These are phyloP conservation scores for Athene cunicularia DNA, from an alignment of 2,113 vertebrate species.

Conservation along the genomic window DNA sequence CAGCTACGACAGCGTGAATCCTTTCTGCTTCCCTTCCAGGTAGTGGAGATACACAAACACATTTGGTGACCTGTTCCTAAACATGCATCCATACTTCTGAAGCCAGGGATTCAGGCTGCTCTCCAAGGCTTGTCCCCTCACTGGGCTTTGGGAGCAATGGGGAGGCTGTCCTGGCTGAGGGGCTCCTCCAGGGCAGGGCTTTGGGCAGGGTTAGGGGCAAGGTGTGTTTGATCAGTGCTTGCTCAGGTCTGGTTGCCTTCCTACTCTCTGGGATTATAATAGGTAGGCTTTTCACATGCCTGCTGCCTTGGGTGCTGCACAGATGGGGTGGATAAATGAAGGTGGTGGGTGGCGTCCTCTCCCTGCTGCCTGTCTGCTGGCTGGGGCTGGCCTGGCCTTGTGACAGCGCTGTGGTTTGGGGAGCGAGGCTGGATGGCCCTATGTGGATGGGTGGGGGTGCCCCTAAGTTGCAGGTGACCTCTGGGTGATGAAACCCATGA, in stretches of 20 bases:
- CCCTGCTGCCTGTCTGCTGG: background rate
- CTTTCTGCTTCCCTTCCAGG: slow-evolving; percentile 88
- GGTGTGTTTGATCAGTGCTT: background rate
- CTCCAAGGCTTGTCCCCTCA: background rate
- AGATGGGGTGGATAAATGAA: background rate
- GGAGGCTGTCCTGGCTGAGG: rapidly evolving
- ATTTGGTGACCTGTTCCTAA: background rate
- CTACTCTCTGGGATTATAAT: background rate
- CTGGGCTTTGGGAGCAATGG: background rate
- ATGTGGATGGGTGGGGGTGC: too few relatives aligned
- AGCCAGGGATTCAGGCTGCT: background rate
- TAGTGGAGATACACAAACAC: slow-evolving; percentile 1
- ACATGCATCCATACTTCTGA: background rate
- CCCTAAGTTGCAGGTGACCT: background rate
- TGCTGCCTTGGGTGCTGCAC: background rate
- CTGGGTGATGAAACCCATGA: background rate
- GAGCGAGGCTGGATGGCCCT: rapidly evolving
- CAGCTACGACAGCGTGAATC: slow-evolving; percentile 74
- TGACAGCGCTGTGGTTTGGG: background rate
- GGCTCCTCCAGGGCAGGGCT: background rate
- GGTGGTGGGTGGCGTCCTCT: background rate
- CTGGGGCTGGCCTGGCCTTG: background rate
- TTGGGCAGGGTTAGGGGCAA: background rate
- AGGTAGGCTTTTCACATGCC: background rate
- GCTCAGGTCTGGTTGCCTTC: background rate